A percentile compares a stretch with the other conserved stretches of the same genome.
Evolutionary conservation across 37 sponge, comb jelly and placozoan genomes (phyloP).

Genomic region (Oopsacas minuta): DNA sequence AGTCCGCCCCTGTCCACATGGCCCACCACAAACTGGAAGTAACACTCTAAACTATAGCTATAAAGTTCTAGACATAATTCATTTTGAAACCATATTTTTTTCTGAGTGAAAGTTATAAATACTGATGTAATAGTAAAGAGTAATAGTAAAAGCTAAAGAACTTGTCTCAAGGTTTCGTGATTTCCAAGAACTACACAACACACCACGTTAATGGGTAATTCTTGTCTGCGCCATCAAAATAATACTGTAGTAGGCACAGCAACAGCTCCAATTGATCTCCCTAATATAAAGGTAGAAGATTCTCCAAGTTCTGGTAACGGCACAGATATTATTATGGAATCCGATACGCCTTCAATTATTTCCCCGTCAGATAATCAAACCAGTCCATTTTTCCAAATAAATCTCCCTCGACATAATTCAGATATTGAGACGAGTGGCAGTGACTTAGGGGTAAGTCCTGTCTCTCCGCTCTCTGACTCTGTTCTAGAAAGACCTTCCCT

Average conservation of each 20-base stretch:
- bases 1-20: too few relatives aligned
- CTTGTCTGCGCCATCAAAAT: not conserved
- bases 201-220: conserved; percentile 5
- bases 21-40: not conserved
- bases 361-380: not conserved
- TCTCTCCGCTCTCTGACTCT: not conserved
- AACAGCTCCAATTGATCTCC: not conserved
- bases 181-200: too few relatives aligned
- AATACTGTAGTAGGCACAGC: not conserved
- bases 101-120: not conserved
- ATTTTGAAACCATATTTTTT: conserved; percentile 16
- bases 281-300: not conserved
- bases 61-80: conserved; percentile 28
- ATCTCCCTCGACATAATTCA: not conserved
- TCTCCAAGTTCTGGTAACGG: not conserved
- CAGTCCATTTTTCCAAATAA: not conserved
- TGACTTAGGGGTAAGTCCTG: not conserved
- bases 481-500: not conserved
- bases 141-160: too few relatives aligned
- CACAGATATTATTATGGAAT: not conserved
- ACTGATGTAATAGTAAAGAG: not conserved
- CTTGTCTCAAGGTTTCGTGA: too few relatives aligned
- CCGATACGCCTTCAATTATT: not conserved
- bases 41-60: not conserved
- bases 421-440: not conserved